Conservation (phyloP, 1,140 invertebrate genomes). For the Hycleus cichorii region DNA sequence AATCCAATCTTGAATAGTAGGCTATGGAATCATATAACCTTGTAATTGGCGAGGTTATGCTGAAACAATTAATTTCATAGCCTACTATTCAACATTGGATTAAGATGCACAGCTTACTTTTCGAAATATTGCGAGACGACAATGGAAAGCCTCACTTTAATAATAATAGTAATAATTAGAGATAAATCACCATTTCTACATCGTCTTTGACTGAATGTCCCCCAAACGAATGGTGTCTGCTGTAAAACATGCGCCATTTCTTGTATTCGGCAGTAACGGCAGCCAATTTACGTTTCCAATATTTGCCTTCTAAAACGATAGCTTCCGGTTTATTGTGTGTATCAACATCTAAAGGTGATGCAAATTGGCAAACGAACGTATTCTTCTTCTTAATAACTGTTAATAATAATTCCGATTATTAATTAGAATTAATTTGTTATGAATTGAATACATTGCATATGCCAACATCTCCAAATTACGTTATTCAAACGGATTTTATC, state of each 20-base stretch:
- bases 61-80: too few species aligned
- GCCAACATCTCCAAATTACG: constrained; percentile 99
- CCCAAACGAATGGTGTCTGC: constrained; percentile 63
- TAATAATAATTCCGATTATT: constrained; percentile 38
- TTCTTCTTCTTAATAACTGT: constrained; percentile 88
- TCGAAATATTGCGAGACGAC: too few species aligned
- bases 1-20: too few species aligned
- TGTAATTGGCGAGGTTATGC: background rate
- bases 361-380: constrained; percentile 90
- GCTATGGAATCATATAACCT: constrained; percentile 23
- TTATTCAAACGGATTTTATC: constrained; percentile 99
- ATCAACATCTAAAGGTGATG: constrained; percentile 87
- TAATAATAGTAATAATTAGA: background rate
- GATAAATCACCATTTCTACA: constrained; percentile 60
- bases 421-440: background rate
- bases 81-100: too few species aligned
- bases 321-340: constrained; percentile 94
- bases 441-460: constrained; percentile 92
- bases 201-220: constrained; percentile 63
- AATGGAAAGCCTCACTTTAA: background rate
- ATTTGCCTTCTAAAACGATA: constrained; percentile 94
- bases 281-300: constrained; percentile 95
- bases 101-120: too few species aligned
- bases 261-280: constrained; percentile 98
- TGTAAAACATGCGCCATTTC: constrained; percentile 96